Evolutionary conservation across 2,797 vertebrate genomes (phyloP).

Genomic region (Sardinella longiceps): DNA sequence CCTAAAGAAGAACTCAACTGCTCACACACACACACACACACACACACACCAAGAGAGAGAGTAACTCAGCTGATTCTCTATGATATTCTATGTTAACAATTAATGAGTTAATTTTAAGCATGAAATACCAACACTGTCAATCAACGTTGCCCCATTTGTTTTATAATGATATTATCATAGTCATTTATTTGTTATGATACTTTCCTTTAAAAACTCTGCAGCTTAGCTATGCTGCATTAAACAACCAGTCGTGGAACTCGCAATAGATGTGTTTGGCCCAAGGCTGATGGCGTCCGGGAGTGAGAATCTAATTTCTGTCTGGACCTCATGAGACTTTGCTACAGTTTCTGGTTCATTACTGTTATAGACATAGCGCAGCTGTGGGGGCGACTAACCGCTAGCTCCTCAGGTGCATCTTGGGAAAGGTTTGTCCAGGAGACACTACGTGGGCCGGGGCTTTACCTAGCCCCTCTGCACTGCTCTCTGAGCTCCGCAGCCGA

Average conservation of each 20-base stretch:
- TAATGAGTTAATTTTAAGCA: neutral
- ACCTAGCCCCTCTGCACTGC: constrained; percentile 22
- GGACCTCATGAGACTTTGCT: neutral
- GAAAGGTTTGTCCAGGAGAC: neutral
- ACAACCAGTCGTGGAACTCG: neutral
- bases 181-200: neutral
- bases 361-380: too few relatives aligned
- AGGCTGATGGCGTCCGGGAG: neutral
- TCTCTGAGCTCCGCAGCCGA: constrained; percentile 37
- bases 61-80: neutral
- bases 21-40: neutral
- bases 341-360: neutral
- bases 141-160: neutral
- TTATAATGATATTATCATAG: neutral
- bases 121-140: neutral
- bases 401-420: neutral
- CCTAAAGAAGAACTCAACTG: neutral
- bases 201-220: neutral
- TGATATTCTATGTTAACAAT: neutral
- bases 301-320: neutral
- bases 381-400: neutral
- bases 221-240: neutral
- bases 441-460: neutral
- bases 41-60: neutral
- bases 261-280: neutral